Conservation (phyloP, 2,888 invertebrate genomes). For the Dolichomitus sp. region DNA sequence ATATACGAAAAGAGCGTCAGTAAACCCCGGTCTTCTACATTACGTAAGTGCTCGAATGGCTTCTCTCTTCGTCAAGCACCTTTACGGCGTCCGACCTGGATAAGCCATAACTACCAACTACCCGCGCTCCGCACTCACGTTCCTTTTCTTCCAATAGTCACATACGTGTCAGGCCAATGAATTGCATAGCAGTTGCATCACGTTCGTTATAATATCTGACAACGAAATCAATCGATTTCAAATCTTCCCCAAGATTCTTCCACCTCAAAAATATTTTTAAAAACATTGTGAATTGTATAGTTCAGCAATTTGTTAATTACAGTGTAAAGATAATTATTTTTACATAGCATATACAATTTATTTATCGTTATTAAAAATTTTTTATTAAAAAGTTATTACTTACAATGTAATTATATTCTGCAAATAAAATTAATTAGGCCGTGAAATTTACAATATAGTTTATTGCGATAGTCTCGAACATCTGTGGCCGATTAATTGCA, state of each 20-base stretch:
- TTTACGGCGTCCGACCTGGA: slow-evolving; percentile 78
- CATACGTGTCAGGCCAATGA: slow-evolving; percentile 4
- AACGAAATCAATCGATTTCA: background rate
- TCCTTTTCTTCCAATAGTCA: slow-evolving; percentile 13
- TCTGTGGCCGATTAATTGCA: no score
- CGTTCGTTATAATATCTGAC: background rate
- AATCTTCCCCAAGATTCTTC: background rate
- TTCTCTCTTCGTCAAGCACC: slow-evolving; percentile 74
- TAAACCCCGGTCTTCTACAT: slow-evolving; percentile 21
- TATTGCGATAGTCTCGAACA: no score
- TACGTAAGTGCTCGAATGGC: slow-evolving; percentile 69
- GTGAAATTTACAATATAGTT: no score
- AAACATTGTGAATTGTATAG: background rate
- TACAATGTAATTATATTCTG: no score
- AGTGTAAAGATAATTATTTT: no score
- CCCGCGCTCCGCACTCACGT: slow-evolving; percentile 48
- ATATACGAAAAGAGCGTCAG: slow-evolving; percentile 5
- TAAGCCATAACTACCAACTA: slow-evolving; percentile 69
- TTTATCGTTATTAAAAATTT: no score
- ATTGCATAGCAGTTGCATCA: slow-evolving; percentile 21
- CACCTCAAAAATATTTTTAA: background rate
- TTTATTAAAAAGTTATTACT: no score
- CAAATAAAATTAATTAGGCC: no score
- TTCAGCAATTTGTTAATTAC: background rate
- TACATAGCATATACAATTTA: background rate